Conservation (phyloP, 1,140 invertebrate genomes). For the Belonocnema kinseyi region DNA sequence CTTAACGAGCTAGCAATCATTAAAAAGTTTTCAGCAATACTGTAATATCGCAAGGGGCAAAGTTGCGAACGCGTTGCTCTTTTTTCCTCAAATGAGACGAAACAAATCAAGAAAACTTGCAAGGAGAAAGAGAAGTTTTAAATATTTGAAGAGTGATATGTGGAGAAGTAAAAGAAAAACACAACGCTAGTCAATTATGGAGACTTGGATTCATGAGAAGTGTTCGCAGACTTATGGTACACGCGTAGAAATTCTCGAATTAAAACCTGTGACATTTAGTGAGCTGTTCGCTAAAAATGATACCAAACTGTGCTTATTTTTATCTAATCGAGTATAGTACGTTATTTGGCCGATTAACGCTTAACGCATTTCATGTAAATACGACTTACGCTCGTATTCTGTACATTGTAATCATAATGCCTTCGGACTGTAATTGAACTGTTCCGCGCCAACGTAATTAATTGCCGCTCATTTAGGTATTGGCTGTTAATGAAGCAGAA, state of each 20-base stretch:
- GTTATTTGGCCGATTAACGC: constrained; percentile 47
- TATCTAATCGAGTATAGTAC: constrained; percentile 47
- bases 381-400: constrained; percentile 52
- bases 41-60: not conserved
- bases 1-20: not conserved
- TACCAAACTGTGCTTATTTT: constrained; percentile 60
- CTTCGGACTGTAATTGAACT: constrained; percentile 47
- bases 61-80: not conserved
- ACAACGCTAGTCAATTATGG: constrained; percentile 72
- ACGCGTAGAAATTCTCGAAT: constrained; percentile 1
- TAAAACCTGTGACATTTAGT: not conserved
- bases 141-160: not conserved
- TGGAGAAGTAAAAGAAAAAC: constrained; percentile 47
- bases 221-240: constrained; percentile 10
- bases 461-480: constrained; percentile 53
- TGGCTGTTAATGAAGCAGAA: constrained; percentile 9
- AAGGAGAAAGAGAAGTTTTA: not conserved
- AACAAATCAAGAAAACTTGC: not conserved
- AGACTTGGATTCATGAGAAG: constrained; percentile 49
- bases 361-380: constrained; percentile 58
- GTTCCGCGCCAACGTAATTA: constrained; percentile 53
- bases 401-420: constrained; percentile 46
- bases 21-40: not conserved
- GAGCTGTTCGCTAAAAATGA: constrained; percentile 27
- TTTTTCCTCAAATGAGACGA: not conserved